Conservation (phyloP, 2,888 invertebrate species). For the Caenorhabditis sp. region DNA sequence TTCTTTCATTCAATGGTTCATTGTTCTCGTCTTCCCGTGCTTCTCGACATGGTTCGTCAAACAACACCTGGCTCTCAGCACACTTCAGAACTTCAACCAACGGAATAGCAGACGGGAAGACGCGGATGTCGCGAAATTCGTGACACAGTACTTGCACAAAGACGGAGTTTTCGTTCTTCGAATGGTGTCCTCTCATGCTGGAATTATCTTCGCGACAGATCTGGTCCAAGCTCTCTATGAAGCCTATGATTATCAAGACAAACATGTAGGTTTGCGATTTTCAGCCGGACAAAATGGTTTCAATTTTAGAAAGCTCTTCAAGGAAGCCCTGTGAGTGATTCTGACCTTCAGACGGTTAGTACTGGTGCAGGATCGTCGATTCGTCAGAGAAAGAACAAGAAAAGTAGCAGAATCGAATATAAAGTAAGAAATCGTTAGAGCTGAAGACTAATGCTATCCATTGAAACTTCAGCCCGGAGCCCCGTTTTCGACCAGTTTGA, state of each 20-base stretch:
- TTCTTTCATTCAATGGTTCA: constrained; percentile 80
- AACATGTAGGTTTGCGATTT: constrained; percentile 19
- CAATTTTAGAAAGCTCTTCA: constrained; percentile 50
- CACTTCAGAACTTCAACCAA: constrained; percentile 68
- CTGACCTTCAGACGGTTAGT: constrained; percentile 46
- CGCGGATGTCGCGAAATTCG: constrained; percentile 76
- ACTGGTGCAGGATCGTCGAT: constrained; percentile 51
- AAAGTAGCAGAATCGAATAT: constrained; percentile 50
- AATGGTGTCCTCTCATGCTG: constrained; percentile 81
- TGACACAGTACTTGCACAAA: constrained; percentile 78
- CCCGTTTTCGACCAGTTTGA: constrained; percentile 64
- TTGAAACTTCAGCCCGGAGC: constrained; percentile 44
- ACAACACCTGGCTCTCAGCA: constrained; percentile 78
- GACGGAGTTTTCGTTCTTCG: constrained; percentile 82
- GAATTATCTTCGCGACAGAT: constrained; percentile 81
- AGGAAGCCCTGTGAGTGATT: constrained; percentile 48
- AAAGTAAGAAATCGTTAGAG: constrained; percentile 11
- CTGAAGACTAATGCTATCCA: neutral
- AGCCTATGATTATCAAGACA: constrained; percentile 64
- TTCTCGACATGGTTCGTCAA: constrained; percentile 81
- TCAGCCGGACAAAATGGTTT: constrained; percentile 7
- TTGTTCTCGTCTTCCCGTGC: constrained; percentile 78
- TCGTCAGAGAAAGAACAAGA: constrained; percentile 54
- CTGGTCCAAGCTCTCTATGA: constrained; percentile 77
- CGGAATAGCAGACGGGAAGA: constrained; percentile 57